Base-by-base conservation (phyloP, 2,888 invertebrate genomes). In the Idaea biselata region DNA sequence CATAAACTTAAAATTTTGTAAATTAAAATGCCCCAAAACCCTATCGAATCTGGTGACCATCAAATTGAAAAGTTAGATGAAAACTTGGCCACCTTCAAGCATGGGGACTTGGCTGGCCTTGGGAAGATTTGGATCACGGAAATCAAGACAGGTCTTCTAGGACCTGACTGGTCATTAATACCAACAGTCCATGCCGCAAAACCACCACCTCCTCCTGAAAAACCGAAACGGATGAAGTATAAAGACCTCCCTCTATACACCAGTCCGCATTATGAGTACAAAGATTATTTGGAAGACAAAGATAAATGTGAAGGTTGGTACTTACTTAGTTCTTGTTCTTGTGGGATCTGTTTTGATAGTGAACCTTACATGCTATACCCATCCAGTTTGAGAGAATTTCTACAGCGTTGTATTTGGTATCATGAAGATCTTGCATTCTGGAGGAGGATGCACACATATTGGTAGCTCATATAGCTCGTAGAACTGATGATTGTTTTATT, bases 141-240 rank as follows among this genome's bases (percentile, higher is more conserved):
- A 44, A 14, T 14, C 44, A 44, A 44, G 7, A 44, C 44, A 2
- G 44, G 44, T 44, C 7, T 44, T 14, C 44, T 7, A 14, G 11
- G 44, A 11, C 44, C 11, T 8, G 14, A 44, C 44, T 44, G 44
- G 44, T 44, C 44, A 14, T 8, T 44, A 7, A 44, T 44, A 44
- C 44, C 44, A 1, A 44, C 44, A 1, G 44, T 44, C 11, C 44
- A 44, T 8, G 44, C 44, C 7, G 33, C 7, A 44, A 14, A 8
- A 14, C 8, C 8, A 44, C 44, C 44, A 11, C 14, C 8, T 8
- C 8, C 14, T 14, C 84, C 83, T 0, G 63, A 71, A 53, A 81
- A 68, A 59, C 87, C 87, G 1, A 82, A 85, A 0, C 73, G 75
- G 1, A 87, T 87, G 86, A 85, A 76, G 62, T 84, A 80, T 55